phyloP scores from a whole-genome alignment of 2,797 vertebrate genomes.

The Oryzias dopingdopingensis region DNA sequence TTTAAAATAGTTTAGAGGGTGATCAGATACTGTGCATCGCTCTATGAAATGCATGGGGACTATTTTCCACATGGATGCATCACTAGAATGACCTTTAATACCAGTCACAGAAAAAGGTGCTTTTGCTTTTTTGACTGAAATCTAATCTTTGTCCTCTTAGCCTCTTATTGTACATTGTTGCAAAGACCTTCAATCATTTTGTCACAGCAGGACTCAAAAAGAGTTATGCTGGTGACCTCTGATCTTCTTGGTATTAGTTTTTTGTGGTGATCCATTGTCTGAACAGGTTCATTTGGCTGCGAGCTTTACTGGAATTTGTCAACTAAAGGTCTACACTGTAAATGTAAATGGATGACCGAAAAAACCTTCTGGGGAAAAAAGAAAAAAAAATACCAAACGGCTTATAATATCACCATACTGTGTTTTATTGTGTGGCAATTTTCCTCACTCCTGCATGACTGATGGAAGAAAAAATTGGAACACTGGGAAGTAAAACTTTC shows the following conservation, averaged over 20 bases:
- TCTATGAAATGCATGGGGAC: too few relatives aligned
- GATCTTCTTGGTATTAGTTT: slow-evolving; percentile 29
- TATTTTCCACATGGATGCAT: too few relatives aligned
- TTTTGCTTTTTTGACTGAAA: slow-evolving; percentile 16
- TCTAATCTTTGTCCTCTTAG: background rate
- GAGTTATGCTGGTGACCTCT: slow-evolving; percentile 14
- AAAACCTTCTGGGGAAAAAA: background rate
- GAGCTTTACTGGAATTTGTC: slow-evolving; percentile 8
- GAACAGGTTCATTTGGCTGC: slow-evolving; percentile 13
- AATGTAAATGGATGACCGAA: slow-evolving; percentile 32
- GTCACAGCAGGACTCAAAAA: background rate
- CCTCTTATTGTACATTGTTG: slow-evolving; percentile 1
- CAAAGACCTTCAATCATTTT: slow-evolving; percentile 22
- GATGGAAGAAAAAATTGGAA: slow-evolving; percentile 8
- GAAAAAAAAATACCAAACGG: slow-evolving; percentile 7
- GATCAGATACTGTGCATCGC: too few relatives aligned
- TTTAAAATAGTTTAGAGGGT: too few relatives aligned
- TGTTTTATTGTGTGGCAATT: background rate
- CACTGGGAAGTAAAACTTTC: slow-evolving; percentile 8
- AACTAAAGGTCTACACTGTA: slow-evolving; percentile 13
- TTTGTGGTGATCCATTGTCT: slow-evolving; percentile 21
- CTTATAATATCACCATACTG: slow-evolving; percentile 5
- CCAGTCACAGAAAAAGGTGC: background rate
- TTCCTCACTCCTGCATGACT: background rate
- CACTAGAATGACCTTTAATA: too few relatives aligned